A percentile compares a stretch with the other conserved stretches of the same genome.
phyloP scores from a whole-genome alignment of 1,140 invertebrate genomes.

The Drosophila asahinai region DNA sequence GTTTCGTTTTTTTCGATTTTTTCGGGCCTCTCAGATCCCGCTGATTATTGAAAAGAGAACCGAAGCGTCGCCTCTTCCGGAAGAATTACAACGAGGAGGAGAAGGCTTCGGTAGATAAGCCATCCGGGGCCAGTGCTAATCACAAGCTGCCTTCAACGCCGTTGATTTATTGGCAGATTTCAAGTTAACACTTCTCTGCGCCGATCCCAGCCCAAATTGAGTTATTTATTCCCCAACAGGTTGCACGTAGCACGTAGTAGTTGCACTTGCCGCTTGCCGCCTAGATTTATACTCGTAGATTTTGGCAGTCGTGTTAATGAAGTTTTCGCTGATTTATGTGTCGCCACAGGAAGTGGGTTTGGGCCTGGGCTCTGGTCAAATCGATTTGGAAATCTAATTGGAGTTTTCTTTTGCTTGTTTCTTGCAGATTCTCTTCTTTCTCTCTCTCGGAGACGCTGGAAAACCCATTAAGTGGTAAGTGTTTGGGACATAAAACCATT shows the following conservation, averaged over 20 bases:
- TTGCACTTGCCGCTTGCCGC: conserved; percentile 20
- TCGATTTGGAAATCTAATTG: conserved; percentile 58
- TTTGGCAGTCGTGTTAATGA: conserved; percentile 78
- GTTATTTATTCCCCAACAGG: conserved; percentile 66
- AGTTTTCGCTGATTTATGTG: conserved; percentile 73
- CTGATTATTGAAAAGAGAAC: conserved; percentile 62
- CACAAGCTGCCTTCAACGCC: conserved; percentile 63
- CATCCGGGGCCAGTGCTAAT: conserved; percentile 65
- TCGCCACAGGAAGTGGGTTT: conserved; percentile 37
- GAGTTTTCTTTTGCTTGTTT: conserved; percentile 12
- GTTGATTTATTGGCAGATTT: conserved; percentile 78
- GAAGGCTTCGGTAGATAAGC: conserved; percentile 48
- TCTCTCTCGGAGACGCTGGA: neutral
- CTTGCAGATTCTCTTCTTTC: conserved; percentile 18
- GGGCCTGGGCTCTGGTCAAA: conserved; percentile 27
- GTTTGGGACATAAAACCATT: conserved; percentile 34
- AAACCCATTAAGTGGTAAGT: conserved; percentile 51
- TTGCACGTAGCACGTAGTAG: conserved; percentile 38
- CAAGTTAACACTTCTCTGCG: conserved; percentile 73
- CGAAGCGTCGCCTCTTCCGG: conserved; percentile 45
- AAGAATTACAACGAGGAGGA: conserved; percentile 20
- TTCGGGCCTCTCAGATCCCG: conserved; percentile 5
- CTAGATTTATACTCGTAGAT: conserved; percentile 75
- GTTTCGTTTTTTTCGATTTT: conserved; percentile 10
- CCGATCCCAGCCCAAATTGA: conserved; percentile 76